phyloP scores from a whole-genome alignment of 2,797 vertebrate genomes.

The Limosa lapponica region DNA sequence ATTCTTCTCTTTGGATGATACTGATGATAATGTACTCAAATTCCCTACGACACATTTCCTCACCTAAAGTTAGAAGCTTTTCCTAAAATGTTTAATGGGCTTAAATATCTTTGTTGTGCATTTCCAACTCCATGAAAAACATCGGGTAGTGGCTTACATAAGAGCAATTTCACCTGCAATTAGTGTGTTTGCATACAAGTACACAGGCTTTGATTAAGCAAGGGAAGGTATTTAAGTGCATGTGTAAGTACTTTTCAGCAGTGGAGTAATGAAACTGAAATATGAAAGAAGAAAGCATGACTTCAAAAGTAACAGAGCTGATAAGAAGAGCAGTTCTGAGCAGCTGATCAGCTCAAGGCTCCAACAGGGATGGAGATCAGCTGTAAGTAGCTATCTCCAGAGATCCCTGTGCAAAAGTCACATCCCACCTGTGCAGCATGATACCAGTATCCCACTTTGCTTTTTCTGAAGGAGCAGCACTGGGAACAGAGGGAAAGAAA shows the following conservation, averaged over 20 bases:
- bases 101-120: background rate
- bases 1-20: constrained; percentile 62
- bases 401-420: background rate
- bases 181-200: constrained; percentile 51
- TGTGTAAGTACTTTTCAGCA: background rate
- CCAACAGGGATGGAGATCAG: background rate
- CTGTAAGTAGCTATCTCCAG: background rate
- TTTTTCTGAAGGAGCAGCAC: background rate
- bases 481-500: background rate
- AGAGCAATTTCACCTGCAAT: constrained; percentile 42
- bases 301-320: background rate
- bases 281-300: background rate
- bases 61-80: constrained; percentile 15
- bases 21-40: constrained; percentile 47
- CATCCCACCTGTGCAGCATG: fast-evolving
- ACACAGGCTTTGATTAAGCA: constrained; percentile 48
- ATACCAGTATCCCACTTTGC: background rate
- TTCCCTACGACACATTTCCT: background rate
- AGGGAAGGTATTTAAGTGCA: background rate
- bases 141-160: background rate
- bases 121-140: constrained; percentile 6
- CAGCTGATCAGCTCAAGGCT: background rate
- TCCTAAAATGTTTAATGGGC: background rate
- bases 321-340: background rate
- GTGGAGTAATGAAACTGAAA: background rate